Evolutionary conservation across 2,113 vertebrate genomes (phyloP).

Genomic region (Phrynocephalus versicolor): DNA sequence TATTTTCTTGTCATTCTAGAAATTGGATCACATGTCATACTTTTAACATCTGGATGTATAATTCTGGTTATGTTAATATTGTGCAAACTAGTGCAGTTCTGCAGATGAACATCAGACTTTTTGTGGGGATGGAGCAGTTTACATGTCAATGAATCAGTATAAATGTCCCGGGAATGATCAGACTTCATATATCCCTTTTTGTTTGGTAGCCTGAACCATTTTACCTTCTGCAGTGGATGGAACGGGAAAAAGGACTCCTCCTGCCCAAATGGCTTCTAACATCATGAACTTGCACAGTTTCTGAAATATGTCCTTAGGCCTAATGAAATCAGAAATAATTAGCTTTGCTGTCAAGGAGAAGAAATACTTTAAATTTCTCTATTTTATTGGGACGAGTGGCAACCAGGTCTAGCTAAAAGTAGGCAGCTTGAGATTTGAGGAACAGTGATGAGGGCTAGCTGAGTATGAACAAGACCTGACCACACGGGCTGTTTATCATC

Average conservation of each 20-base stretch:
- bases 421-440: too few relatives aligned
- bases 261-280: neutral
- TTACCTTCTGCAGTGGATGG: slow-evolving; percentile 21
- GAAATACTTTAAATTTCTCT: neutral
- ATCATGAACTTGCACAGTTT: neutral
- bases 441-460: neutral
- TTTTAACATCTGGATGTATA: neutral
- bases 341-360: neutral
- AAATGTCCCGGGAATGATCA: neutral
- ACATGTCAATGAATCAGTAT: neutral
- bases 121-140: neutral
- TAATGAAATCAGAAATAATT: neutral
- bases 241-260: too few relatives aligned
- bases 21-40: slow-evolving; percentile 2
- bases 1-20: neutral
- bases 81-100: neutral
- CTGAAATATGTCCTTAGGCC: neutral
- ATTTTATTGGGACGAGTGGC: neutral
- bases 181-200: neutral
- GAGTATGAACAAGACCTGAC: neutral
- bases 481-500: neutral
- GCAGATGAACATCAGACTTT: neutral
- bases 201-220: neutral
- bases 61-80: neutral
- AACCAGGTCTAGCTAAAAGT: neutral